A percentile compares a stretch with the other conserved stretches of the same genome.
Conservation (phyloP, 1,140 invertebrate species). For the Euura lappo region DNA sequence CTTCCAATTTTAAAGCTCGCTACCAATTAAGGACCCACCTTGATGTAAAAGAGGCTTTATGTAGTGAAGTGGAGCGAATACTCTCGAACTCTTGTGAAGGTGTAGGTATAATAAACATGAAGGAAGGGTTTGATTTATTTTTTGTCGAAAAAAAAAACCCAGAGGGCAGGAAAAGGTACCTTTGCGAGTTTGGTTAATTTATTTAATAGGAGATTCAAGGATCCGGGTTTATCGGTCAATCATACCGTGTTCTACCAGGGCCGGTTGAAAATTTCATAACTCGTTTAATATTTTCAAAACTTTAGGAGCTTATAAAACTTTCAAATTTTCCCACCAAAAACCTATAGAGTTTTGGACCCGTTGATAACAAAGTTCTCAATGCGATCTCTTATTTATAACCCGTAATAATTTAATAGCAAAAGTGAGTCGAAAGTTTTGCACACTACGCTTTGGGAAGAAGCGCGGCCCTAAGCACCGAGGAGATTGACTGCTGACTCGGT, state of each 20-base stretch:
- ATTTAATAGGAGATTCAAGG: neutral
- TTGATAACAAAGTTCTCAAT: conserved; percentile 10
- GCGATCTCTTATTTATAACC: conserved; percentile 15
- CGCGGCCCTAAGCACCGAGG: conserved; percentile 6
- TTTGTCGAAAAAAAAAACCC: too few species aligned
- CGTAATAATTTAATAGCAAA: conserved; percentile 18
- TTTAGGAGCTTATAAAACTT: neutral
- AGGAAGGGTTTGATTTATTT: too few species aligned
- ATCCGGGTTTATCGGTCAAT: neutral
- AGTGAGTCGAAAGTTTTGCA: conserved; percentile 12
- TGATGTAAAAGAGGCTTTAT: neutral
- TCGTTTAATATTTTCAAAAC: neutral
- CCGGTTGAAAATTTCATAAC: neutral
- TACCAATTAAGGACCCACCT: neutral
- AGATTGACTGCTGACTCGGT: conserved; percentile 38
- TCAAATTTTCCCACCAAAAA: neutral
- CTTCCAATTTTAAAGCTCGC: neutral
- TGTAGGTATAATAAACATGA: too few species aligned
- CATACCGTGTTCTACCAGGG: neutral
- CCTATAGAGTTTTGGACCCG: neutral
- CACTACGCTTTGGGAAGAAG: neutral
- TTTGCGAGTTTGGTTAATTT: neutral
- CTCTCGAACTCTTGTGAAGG: neutral
- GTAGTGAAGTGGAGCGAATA: neutral
- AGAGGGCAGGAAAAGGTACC: too few species aligned